phyloP scores from a whole-genome alignment of 2,888 invertebrate species.

The Athalia circularis region DNA sequence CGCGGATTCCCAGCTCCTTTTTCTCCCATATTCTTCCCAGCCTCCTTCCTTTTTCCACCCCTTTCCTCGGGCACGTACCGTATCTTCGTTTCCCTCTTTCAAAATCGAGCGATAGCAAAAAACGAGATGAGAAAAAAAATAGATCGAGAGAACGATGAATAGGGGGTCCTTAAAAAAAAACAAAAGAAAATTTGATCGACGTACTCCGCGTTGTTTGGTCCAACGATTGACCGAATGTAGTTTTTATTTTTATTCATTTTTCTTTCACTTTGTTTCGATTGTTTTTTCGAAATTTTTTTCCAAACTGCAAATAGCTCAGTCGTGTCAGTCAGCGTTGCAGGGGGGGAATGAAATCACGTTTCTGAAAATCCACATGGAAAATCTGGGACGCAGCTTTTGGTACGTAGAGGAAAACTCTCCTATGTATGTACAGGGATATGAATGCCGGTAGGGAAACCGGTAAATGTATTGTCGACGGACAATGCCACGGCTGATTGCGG shows the following conservation, averaged over 20 bases:
- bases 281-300: too few relatives aligned
- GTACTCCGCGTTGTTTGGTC: too few relatives aligned
- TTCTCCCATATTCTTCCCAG: not conserved
- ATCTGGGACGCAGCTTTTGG: slow-evolving; percentile 49
- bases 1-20: not conserved
- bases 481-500: slow-evolving; percentile 70
- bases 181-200: too few relatives aligned
- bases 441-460: slow-evolving; percentile 33
- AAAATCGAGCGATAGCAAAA: too few relatives aligned
- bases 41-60: not conserved
- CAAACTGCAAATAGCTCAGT: too few relatives aligned
- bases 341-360: slow-evolving; percentile 59
- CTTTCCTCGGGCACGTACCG: not conserved
- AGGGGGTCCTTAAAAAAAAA: too few relatives aligned
- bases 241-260: too few relatives aligned
- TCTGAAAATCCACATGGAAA: slow-evolving; percentile 61
- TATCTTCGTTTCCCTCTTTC: too few relatives aligned
- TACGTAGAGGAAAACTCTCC: not conserved
- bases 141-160: too few relatives aligned
- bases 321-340: slow-evolving; percentile 6
- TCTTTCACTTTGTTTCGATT: too few relatives aligned
- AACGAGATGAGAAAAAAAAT: too few relatives aligned
- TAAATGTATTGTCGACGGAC: slow-evolving; percentile 64
- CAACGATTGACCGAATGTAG: too few relatives aligned
- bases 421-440: slow-evolving; percentile 8